These are phyloP conservation scores for Melanchra persicariae DNA, from an alignment of 2,888 invertebrate genomes.

Conservation along the genomic window DNA sequence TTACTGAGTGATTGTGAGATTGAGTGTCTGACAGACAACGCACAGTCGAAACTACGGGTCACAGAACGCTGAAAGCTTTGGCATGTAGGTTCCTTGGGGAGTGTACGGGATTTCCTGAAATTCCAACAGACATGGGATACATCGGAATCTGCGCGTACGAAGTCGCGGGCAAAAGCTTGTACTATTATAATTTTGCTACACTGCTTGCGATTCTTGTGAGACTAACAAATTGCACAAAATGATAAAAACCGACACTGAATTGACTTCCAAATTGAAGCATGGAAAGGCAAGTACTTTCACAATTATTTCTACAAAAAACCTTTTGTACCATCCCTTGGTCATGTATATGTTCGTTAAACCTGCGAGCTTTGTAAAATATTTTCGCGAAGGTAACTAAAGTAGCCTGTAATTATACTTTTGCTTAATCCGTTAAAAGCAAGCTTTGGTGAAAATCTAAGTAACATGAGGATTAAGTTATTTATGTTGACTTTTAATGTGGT, in stretches of 20 bases:
- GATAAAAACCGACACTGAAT: slow-evolving; percentile 12
- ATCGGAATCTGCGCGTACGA: no score
- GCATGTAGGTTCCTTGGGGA: no score
- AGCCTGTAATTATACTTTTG: slow-evolving; percentile 31
- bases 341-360: slow-evolving; percentile 17
- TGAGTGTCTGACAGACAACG: no score
- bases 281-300: slow-evolving; percentile 17
- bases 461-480: slow-evolving; percentile 15
- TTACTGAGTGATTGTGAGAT: no score
- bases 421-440: slow-evolving; percentile 56
- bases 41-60: no score
- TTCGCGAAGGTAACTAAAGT: slow-evolving; percentile 34
- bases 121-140: no score
- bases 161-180: background rate
- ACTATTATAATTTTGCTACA: slow-evolving; percentile 15
- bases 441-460: slow-evolving; percentile 30
- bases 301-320: slow-evolving; percentile 27
- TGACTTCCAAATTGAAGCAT: slow-evolving; percentile 31
- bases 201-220: slow-evolving; percentile 22
- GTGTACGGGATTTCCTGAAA: no score
- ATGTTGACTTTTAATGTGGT: background rate
- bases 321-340: slow-evolving; percentile 36
- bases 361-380: slow-evolving; percentile 27
- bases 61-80: no score
- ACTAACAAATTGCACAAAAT: slow-evolving; percentile 38